A percentile compares a stretch with the other conserved stretches of the same genome.
Evolutionary conservation across 2,797 vertebrate species (phyloP).

Genomic region (Phoeniculus purpureus): DNA sequence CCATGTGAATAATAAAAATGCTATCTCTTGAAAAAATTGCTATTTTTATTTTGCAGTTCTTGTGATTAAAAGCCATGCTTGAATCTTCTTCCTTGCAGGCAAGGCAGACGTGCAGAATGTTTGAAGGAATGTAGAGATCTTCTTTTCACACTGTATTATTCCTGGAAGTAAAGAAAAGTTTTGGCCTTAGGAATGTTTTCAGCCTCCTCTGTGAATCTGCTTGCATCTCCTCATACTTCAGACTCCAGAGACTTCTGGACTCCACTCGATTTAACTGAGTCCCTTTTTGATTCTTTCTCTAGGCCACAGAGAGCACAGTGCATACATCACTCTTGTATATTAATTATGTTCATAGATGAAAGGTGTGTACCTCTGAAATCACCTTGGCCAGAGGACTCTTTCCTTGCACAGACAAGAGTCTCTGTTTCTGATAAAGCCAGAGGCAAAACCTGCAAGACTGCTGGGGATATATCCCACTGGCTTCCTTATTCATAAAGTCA

Average conservation of each 20-base stretch:
- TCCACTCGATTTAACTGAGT: background rate
- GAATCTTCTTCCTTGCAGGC: background rate
- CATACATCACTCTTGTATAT: background rate
- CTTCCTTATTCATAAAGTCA: background rate
- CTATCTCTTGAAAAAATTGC: background rate
- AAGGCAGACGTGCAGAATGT: background rate
- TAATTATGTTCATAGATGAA: conserved; percentile 17
- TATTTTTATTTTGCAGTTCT: background rate
- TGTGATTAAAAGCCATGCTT: background rate
- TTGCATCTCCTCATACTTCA: background rate
- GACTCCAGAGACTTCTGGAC: background rate
- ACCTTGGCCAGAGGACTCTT: background rate
- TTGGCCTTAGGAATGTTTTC: background rate
- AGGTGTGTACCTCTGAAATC: background rate
- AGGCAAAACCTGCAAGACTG: background rate
- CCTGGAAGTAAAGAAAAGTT: background rate
- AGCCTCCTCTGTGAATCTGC: background rate
- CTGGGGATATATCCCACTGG: background rate
- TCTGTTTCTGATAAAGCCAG: conserved; percentile 7
- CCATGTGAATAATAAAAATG: background rate
- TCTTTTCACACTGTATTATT: background rate
- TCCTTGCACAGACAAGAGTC: background rate
- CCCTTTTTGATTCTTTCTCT: background rate
- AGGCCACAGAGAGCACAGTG: background rate
- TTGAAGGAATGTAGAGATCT: background rate